Percentiles rank a stretch among this genome's conserved stretches.
These are phyloP conservation scores for Drosophila barbarae DNA, from an alignment of 2,888 invertebrate species.

Conservation along the genomic window DNA sequence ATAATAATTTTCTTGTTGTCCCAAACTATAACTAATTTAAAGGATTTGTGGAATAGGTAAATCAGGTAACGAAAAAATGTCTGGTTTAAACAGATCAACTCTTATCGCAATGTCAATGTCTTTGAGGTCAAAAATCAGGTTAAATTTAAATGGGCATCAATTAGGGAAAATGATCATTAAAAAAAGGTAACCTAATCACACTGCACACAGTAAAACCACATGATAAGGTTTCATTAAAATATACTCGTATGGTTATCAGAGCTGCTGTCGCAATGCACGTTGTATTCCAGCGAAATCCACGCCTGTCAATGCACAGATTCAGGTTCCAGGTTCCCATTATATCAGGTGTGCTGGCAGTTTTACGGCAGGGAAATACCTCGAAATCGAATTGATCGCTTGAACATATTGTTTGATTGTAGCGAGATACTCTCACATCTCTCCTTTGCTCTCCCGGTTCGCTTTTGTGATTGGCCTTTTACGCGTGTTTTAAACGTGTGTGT, in stretches of 20 bases:
- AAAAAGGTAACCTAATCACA: background rate
- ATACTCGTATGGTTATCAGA: constrained; percentile 1
- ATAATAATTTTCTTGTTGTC: background rate
- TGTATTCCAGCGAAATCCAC: constrained; percentile 13
- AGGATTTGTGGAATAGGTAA: background rate
- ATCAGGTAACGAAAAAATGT: background rate
- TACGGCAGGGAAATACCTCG: constrained; percentile 19
- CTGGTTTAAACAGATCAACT: background rate
- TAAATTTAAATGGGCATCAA: background rate
- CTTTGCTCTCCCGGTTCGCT: background rate
- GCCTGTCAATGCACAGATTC: constrained; percentile 5
- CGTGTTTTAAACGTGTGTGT: constrained; percentile 6
- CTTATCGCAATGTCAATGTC: background rate
- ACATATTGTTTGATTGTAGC: constrained; percentile 8
- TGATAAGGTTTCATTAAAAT: constrained; percentile 4
- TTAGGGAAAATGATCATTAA: background rate
- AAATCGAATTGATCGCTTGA: constrained; percentile 15
- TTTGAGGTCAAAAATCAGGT: background rate
- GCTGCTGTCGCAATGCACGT: background rate
- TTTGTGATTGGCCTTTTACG: background rate
- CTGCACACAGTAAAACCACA: background rate
- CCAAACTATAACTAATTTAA: background rate
- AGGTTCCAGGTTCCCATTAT: constrained; percentile 14
- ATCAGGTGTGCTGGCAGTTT: constrained; percentile 14
- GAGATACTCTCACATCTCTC: constrained; percentile 1